A percentile compares a stretch with the other conserved stretches of the same genome.
phyloP scores from a whole-genome alignment of 1,140 invertebrate genomes.

The Physella acuta region DNA sequence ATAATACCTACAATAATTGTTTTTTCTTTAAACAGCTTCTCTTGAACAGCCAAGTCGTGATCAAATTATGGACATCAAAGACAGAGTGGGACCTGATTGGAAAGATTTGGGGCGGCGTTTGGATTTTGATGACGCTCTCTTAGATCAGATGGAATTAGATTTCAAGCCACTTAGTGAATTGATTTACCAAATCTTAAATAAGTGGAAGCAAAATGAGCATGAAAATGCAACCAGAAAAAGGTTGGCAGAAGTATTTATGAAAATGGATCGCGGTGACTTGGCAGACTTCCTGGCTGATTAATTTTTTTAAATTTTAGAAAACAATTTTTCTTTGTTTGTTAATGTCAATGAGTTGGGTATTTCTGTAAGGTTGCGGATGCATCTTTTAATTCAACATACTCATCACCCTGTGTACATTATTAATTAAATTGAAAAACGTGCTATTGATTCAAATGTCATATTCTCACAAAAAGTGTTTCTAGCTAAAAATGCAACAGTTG shows the following conservation, averaged over 20 bases:
- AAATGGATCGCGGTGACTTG: constrained; percentile 7
- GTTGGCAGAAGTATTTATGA: background rate
- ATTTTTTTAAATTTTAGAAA: no score
- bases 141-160: constrained; percentile 5
- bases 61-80: constrained; percentile 13
- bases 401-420: no score
- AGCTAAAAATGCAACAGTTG: no score
- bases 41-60: background rate
- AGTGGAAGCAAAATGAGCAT: background rate
- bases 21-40: background rate
- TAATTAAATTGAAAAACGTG: no score
- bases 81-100: constrained; percentile 13
- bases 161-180: background rate
- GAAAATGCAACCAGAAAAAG: background rate
- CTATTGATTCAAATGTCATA: no score
- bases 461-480: no score
- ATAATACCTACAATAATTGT: no score
- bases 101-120: constrained; percentile 13
- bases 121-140: background rate
- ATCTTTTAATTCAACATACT: no score
- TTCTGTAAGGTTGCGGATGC: no score
- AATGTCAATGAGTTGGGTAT: no score
- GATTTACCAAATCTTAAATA: constrained; percentile 2
- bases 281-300: constrained; percentile 8
- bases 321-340: no score